phyloP scores from a whole-genome alignment of 2,113 vertebrate genomes.

The Centropus bengalensis region DNA sequence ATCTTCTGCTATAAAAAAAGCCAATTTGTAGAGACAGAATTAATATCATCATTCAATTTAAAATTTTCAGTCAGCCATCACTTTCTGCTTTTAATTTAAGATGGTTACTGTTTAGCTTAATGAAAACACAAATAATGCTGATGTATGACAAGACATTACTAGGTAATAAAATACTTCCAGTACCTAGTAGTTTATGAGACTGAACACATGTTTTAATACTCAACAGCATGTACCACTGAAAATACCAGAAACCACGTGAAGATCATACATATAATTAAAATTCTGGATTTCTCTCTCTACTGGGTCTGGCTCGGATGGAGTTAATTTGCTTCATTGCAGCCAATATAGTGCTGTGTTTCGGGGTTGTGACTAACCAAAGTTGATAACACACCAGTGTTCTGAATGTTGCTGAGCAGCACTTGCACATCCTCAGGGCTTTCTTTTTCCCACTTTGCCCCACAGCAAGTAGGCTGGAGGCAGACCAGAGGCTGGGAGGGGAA shows the following conservation, averaged over 20 bases:
- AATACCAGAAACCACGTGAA: neutral
- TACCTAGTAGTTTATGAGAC: conserved; percentile 26
- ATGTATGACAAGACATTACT: neutral
- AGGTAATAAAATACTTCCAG: conserved; percentile 42
- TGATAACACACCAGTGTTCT: neutral
- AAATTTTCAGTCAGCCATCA: conserved; percentile 19
- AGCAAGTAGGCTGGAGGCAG: neutral
- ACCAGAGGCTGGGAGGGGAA: neutral
- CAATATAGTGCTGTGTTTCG: neutral
- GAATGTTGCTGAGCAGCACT: neutral
- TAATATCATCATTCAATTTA: conserved; percentile 28
- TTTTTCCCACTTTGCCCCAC: rapidly evolving
- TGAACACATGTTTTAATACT: conserved; percentile 1
- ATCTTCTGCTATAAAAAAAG: conserved; percentile 45
- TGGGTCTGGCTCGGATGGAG: neutral
- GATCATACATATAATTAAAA: neutral
- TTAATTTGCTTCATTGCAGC: neutral
- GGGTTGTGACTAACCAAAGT: neutral
- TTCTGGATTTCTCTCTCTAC: neutral
- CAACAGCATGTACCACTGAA: neutral
- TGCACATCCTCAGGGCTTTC: neutral
- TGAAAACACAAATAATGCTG: conserved; percentile 54
- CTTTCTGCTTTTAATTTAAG: conserved; percentile 48
- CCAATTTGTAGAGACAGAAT: conserved; percentile 46
- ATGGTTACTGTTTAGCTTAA: conserved; percentile 37